Evolutionary conservation across 2,888 invertebrate genomes (phyloP), one percentile per base, ranked within the genome.

Genomic region (Heliconius charithonia): DNA sequence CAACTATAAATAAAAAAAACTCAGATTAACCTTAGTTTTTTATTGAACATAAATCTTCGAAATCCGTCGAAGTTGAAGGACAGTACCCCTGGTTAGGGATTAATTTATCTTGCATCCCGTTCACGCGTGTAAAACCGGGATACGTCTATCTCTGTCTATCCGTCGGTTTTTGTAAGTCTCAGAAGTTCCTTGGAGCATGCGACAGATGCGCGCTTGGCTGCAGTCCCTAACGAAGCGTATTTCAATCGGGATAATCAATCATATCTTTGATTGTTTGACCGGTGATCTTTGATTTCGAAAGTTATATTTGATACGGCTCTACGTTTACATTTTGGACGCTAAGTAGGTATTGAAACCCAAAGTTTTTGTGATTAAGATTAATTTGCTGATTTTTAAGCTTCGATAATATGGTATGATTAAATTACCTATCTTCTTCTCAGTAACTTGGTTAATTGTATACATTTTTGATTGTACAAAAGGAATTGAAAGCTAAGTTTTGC

Each of bases 121-220:
- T 90, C 88, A 83, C 80, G 80, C 76, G 66, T 86, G 69, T 81
- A 77, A 72, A 71, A 76, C 77, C 81, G 83, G 79, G 74, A 83
- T 91, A 86, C 81, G 75, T 85, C 84, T 85, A 82, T 92, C 92
- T 87, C 91, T 86, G 85, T 93, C 89, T 85, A 83, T 74, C 63
- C 63, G 81, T 84, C 80, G 83, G 85, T 93, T 94, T 94, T 94
- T 93, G 91, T 94, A 84, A 89, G 91, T 86, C 89, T 93, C 92
- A 91, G 86, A 91, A 91, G 93, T 90, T 93, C 91, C 85, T 83
- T 91, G 91, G 88, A 93, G 88, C 94, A 92, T 94, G 89, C 90
- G 93, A 94, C 94, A 94, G 94, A 93, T 94, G 94, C 89, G 93
- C 92, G 94, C 94, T 89, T 92, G 93, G 91, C 86, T 92, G 93